These are phyloP conservation scores for Toxotes lorentzi DNA, from an alignment of 2,797 vertebrate genomes.

Conservation along the genomic window DNA sequence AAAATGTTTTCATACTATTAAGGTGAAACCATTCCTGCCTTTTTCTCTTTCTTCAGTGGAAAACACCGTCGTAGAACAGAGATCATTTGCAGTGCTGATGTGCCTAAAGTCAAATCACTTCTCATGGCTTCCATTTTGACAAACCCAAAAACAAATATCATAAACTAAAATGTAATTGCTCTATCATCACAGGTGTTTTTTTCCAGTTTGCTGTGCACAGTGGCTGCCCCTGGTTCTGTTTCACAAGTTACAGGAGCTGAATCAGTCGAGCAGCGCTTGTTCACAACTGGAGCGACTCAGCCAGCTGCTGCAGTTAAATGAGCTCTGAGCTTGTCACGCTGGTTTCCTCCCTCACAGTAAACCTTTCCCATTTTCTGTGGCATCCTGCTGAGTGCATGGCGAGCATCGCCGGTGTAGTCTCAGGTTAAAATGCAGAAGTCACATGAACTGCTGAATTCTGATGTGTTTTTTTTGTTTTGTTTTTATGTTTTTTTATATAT, in stretches of 20 bases:
- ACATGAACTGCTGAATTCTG: conserved; percentile 6
- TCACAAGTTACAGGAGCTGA: conserved; percentile 20
- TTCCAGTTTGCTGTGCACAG: not conserved
- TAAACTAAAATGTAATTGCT: not conserved
- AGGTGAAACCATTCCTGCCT: not conserved
- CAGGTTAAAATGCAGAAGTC: conserved; percentile 8
- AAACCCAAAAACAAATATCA: not conserved
- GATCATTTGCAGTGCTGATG: not conserved
- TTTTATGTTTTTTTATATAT: not conserved
- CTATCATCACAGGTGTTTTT: not conserved
- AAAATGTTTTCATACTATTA: not conserved
- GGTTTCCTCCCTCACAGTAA: conserved; percentile 29
- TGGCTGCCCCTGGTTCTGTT: conserved; percentile 20
- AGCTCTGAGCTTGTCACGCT: conserved; percentile 23
- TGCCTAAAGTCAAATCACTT: not conserved
- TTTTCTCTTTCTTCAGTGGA: not conserved
- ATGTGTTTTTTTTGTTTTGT: not conserved
- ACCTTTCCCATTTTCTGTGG: not conserved
- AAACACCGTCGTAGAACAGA: not conserved
- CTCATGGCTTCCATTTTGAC: not conserved
- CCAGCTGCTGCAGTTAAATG: conserved; percentile 39
- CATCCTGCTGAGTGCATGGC: conserved; percentile 3
- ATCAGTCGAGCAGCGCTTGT: conserved; percentile 13
- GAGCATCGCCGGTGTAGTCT: not conserved
- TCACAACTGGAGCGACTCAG: conserved; percentile 22